Conservation (phyloP, 1,140 invertebrate species). For the Samia ricini region DNA sequence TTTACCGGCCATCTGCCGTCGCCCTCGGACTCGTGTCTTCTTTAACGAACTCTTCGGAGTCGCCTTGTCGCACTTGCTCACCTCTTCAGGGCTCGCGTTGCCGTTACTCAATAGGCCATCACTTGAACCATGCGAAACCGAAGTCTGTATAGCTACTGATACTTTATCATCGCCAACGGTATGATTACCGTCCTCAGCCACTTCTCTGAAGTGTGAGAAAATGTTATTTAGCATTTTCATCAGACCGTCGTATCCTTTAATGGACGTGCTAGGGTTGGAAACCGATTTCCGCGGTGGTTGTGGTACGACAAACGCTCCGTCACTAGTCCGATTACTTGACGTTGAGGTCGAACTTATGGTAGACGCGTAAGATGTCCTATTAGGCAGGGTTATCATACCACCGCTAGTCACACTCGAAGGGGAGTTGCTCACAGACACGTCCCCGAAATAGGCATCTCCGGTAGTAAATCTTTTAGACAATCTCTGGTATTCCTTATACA, state of each 20-base stretch:
- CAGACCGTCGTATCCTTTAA: slow-evolving; percentile 68
- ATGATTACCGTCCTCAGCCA: slow-evolving; percentile 46
- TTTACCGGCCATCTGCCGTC: slow-evolving; percentile 60
- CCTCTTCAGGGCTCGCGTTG: slow-evolving; percentile 66
- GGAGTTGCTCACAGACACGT: slow-evolving; percentile 62
- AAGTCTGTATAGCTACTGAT: slow-evolving; percentile 59
- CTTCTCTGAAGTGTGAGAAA: slow-evolving; percentile 59
- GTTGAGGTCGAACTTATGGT: slow-evolving; percentile 63
- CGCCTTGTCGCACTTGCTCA: slow-evolving; percentile 61
- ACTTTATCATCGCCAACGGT: slow-evolving; percentile 60
- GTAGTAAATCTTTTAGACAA: slow-evolving; percentile 64
- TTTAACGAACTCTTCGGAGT: slow-evolving; percentile 75
- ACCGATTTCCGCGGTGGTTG: slow-evolving; percentile 67
- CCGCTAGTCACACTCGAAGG: slow-evolving; percentile 71
- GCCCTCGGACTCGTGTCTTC: slow-evolving; percentile 59
- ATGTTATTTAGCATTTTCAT: slow-evolving; percentile 70
- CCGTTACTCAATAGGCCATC: slow-evolving; percentile 54
- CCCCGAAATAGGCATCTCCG: slow-evolving; percentile 66
- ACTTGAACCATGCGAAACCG: slow-evolving; percentile 41
- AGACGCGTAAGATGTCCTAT: slow-evolving; percentile 68
- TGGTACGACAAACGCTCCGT: slow-evolving; percentile 70
- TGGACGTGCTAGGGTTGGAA: slow-evolving; percentile 51
- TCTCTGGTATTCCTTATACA: slow-evolving; percentile 72
- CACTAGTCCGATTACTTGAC: slow-evolving; percentile 68
- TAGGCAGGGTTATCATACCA: slow-evolving; percentile 66